Evolutionary conservation across 1,140 invertebrate species (phyloP).

Genomic region (Cephus cinctus): DNA sequence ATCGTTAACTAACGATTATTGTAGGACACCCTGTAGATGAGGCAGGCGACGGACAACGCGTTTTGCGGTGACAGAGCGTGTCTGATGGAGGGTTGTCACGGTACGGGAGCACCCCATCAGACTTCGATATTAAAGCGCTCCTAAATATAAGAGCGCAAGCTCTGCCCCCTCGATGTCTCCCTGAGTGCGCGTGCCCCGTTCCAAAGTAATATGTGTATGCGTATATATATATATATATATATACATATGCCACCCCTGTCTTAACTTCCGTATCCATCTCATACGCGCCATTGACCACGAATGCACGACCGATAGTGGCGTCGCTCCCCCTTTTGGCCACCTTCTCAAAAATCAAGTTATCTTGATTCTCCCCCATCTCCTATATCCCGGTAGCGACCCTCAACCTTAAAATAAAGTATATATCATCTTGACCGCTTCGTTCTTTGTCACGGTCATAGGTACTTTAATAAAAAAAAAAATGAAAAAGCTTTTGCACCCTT

Average conservation of each 20-base stretch:
- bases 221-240: constrained; percentile 13
- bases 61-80: constrained; percentile 54
- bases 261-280: constrained; percentile 50
- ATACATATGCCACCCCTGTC: constrained; percentile 14
- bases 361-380: too few species aligned
- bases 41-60: constrained; percentile 40
- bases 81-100: constrained; percentile 52
- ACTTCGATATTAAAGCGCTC: constrained; percentile 50
- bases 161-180: constrained; percentile 17
- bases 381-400: too few species aligned
- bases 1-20: too few species aligned
- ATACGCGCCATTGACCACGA: constrained; percentile 54
- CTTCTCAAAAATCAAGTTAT: constrained; percentile 53
- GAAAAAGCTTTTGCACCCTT: too few species aligned
- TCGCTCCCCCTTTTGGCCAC: constrained; percentile 14
- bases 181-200: constrained; percentile 6
- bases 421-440: too few species aligned
- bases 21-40: constrained; percentile 30
- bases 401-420: too few species aligned
- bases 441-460: too few species aligned
- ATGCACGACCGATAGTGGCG: constrained; percentile 42
- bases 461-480: too few species aligned
- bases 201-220: constrained; percentile 19
- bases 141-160: constrained; percentile 51
- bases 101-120: constrained; percentile 45